Conservation (phyloP, 2,888 invertebrate species). For the Parelbella ahira region DNA sequence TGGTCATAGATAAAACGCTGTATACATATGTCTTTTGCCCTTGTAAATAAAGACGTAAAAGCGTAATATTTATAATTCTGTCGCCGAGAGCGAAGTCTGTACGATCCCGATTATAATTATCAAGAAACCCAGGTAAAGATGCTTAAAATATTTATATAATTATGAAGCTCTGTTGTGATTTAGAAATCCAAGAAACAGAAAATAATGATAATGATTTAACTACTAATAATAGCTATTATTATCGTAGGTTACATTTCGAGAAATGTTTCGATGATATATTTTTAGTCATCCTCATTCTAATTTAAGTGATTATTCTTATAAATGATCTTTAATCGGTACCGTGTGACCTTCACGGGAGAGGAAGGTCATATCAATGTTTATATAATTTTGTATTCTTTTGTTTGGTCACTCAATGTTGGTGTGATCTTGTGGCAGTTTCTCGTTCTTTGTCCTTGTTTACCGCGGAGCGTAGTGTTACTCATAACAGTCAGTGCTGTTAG, state of each 20-base stretch:
- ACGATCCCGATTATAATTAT: too few species aligned
- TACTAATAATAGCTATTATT: too few species aligned
- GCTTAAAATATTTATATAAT: too few species aligned
- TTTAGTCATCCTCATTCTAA: constrained; percentile 28
- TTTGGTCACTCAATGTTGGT: constrained; percentile 34
- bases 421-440: constrained; percentile 39
- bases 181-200: too few species aligned
- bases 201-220: too few species aligned
- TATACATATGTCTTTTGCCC: not conserved
- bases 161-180: too few species aligned
- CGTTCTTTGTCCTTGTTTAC: constrained; percentile 48
- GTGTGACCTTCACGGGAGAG: constrained; percentile 56
- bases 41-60: constrained; percentile 33
- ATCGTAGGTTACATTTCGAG: too few species aligned
- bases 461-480: constrained; percentile 32
- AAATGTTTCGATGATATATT: constrained; percentile 26
- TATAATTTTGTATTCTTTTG: constrained; percentile 51
- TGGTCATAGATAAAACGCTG: too few species aligned
- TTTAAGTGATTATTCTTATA: constrained; percentile 27
- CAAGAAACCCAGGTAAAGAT: constrained; percentile 4
- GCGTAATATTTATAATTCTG: constrained; percentile 39
- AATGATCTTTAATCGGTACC: constrained; percentile 25
- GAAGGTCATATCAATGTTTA: constrained; percentile 68
- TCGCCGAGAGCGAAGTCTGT: constrained; percentile 24
- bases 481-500: constrained; percentile 38